phyloP scores from a whole-genome alignment of 1,140 invertebrate species.

The Lepidurus apus region DNA sequence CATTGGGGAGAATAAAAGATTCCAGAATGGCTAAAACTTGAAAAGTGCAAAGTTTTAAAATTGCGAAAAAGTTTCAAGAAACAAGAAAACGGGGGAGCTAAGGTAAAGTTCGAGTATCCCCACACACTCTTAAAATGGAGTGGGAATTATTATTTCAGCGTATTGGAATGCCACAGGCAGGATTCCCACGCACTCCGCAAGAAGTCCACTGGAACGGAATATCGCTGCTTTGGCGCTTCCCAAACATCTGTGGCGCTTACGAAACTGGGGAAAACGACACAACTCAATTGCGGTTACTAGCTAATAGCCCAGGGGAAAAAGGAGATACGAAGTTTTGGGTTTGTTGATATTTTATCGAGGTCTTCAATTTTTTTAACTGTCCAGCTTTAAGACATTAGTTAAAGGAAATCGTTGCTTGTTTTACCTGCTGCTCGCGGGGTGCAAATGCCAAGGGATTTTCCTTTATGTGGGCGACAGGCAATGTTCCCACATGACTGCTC shows the following conservation, averaged over 20 bases:
- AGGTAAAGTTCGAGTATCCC: no score
- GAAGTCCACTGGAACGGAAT: not conserved
- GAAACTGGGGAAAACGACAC: no score
- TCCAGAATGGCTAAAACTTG: no score
- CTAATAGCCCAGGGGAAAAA: no score
- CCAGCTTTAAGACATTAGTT: no score
- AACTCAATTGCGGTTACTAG: no score
- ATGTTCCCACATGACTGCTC: conserved; percentile 13
- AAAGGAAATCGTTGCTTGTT: not conserved
- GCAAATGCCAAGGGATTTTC: conserved; percentile 4
- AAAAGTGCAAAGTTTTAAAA: not conserved
- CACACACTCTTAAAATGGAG: not conserved
- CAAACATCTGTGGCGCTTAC: not conserved
- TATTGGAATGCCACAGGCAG: not conserved
- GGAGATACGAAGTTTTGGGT: no score
- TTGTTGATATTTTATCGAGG: no score
- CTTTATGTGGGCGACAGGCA: conserved; percentile 7
- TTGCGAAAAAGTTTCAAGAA: not conserved
- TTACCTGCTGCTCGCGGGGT: not conserved
- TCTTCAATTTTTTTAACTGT: no score
- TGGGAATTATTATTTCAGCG: conserved; percentile 3
- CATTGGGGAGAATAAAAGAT: no score
- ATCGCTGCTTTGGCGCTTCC: not conserved
- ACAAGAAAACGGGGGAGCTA: no score
- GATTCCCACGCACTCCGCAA: not conserved